phyloP scores from a whole-genome alignment of 2,113 vertebrate genomes.

The Toxotes chatareus region DNA sequence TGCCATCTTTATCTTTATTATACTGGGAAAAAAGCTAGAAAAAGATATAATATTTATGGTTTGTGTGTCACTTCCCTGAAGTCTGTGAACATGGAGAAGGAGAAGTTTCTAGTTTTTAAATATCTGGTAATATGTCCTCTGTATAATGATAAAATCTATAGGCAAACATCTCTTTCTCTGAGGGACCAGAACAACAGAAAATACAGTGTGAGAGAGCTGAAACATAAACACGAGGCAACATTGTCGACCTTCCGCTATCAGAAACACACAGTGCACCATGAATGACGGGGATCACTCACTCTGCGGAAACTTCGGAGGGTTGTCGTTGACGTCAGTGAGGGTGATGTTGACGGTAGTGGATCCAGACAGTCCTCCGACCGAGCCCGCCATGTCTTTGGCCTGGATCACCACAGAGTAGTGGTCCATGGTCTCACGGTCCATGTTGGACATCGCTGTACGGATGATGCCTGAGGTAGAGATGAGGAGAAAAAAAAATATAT shows the following conservation, averaged over 20 bases:
- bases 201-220: too few species aligned
- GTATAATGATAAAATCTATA: too few species aligned
- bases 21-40: too few species aligned
- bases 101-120: too few species aligned
- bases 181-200: too few species aligned
- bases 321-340: constrained; percentile 85
- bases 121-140: too few species aligned
- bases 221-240: background rate
- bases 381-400: constrained; percentile 98
- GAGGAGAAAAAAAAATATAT: background rate
- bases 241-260: background rate
- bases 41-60: too few species aligned
- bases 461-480: constrained; percentile 88
- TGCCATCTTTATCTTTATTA: too few species aligned
- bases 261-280: too few species aligned
- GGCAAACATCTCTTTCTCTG: too few species aligned
- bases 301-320: constrained; percentile 91
- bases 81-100: too few species aligned
- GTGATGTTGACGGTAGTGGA: constrained; percentile 94
- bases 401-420: constrained; percentile 93
- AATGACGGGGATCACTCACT: constrained; percentile 83
- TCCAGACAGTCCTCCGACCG: constrained; percentile 93
- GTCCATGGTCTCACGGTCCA: constrained; percentile 94
- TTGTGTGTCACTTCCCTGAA: too few species aligned
- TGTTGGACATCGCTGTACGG: constrained; percentile 91